These are phyloP conservation scores for Ophonus ardosiacus DNA, from an alignment of 2,888 invertebrate genomes.

Conservation along the genomic window DNA sequence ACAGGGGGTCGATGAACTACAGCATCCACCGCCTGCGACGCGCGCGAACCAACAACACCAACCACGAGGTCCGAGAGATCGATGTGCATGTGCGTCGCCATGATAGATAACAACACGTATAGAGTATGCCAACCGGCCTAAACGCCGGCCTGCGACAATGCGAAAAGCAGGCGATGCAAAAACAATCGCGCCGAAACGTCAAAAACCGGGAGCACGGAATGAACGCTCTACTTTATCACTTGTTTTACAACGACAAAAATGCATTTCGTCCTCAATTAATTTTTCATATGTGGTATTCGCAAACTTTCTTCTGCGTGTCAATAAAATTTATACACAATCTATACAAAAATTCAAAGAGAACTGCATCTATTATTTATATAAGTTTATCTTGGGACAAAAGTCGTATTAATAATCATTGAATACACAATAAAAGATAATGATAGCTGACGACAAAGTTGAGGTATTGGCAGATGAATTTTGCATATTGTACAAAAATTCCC, in stretches of 20 bases:
- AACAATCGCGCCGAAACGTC: slow-evolving; percentile 21
- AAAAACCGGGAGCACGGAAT: not conserved
- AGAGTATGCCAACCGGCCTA: slow-evolving; percentile 41
- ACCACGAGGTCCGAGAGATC: slow-evolving; percentile 44
- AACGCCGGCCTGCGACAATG: slow-evolving; percentile 8
- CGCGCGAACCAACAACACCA: slow-evolving; percentile 43
- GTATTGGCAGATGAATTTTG: slow-evolving; percentile 22
- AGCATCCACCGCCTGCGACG: slow-evolving; percentile 39
- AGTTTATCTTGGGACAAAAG: slow-evolving; percentile 53
- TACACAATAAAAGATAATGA: slow-evolving; percentile 46
- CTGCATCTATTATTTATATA: slow-evolving; percentile 38
- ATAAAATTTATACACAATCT: slow-evolving; percentile 27
- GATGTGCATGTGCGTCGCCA: slow-evolving; percentile 58
- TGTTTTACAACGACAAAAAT: not conserved
- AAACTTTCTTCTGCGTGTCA: slow-evolving; percentile 31
- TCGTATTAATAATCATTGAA: slow-evolving; percentile 27
- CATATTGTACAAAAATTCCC: slow-evolving; percentile 10
- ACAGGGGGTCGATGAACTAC: slow-evolving; percentile 56
- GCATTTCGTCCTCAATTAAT: not conserved
- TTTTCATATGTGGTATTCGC: not conserved
- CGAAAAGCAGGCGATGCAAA: slow-evolving; percentile 29
- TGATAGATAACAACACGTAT: slow-evolving; percentile 53
- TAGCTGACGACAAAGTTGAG: slow-evolving; percentile 33
- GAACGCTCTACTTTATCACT: not conserved
- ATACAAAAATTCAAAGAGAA: slow-evolving; percentile 15